Conservation (phyloP, 2,797 vertebrate species). For the Sebastes oblongus region DNA sequence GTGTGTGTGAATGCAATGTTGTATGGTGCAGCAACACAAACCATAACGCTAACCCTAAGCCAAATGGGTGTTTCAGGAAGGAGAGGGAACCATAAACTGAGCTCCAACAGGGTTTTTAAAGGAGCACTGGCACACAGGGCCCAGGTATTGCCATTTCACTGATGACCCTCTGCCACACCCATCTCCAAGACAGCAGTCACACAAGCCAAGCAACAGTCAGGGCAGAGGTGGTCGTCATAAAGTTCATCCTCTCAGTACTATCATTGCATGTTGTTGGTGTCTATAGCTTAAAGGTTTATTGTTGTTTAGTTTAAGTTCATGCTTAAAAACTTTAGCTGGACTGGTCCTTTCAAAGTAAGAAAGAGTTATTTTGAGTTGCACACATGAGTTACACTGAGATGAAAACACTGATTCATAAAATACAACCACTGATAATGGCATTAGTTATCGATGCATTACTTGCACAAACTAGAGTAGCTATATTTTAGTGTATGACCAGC, state of each 20-base stretch:
- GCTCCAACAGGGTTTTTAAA: too few relatives aligned
- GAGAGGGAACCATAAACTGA: too few relatives aligned
- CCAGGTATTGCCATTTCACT: too few relatives aligned
- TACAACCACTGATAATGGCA: not conserved
- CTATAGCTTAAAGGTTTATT: not conserved
- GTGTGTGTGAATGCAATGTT: too few relatives aligned
- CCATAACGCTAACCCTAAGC: too few relatives aligned
- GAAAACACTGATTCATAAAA: not conserved
- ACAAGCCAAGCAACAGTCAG: too few relatives aligned
- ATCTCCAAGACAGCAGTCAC: too few relatives aligned
- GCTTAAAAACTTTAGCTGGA: not conserved
- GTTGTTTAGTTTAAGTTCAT: not conserved
- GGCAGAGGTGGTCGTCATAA: too few relatives aligned
- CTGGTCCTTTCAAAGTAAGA: not conserved
- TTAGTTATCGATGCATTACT: not conserved
- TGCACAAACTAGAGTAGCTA: not conserved
- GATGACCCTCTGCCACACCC: too few relatives aligned
- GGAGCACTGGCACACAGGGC: too few relatives aligned
- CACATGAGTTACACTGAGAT: not conserved
- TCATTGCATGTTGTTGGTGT: not conserved
- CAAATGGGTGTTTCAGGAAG: too few relatives aligned
- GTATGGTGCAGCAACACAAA: too few relatives aligned
- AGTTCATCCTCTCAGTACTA: not conserved
- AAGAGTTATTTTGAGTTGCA: not conserved
- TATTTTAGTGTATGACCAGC: not conserved